phyloP scores from a whole-genome alignment of 2,113 vertebrate species.

The Steatornis caripensis region DNA sequence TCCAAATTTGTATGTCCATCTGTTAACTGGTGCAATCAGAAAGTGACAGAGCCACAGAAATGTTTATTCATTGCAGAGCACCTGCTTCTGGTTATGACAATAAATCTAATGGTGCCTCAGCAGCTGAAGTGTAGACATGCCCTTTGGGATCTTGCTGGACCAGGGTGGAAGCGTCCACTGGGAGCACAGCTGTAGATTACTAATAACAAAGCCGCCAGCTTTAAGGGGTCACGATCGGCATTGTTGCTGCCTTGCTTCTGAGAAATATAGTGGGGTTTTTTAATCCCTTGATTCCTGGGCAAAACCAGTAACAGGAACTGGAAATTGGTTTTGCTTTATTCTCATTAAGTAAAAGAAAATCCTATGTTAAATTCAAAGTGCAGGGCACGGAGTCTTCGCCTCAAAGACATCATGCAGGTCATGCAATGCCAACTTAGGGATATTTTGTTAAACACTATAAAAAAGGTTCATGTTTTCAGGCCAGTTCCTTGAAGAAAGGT shows the following conservation, averaged over 20 bases:
- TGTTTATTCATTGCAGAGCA: conserved; percentile 22
- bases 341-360: neutral
- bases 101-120: conserved; percentile 1
- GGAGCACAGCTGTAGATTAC: neutral
- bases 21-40: conserved; percentile 27
- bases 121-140: neutral
- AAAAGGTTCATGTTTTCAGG: neutral
- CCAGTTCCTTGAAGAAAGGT: neutral
- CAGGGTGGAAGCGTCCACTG: neutral
- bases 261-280: neutral
- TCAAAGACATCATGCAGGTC: neutral
- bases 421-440: neutral
- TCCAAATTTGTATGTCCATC: conserved; percentile 28
- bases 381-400: neutral
- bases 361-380: neutral
- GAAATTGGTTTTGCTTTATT: neutral
- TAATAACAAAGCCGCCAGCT: neutral
- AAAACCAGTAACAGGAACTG: neutral
- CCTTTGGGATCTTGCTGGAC: conserved; percentile 15
- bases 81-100: conserved; percentile 39
- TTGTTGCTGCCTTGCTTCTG: neutral
- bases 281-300: neutral
- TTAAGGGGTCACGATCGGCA: neutral
- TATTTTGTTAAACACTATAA: neutral
- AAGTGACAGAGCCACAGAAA: conserved; percentile 7